Base-by-base conservation (phyloP, 1,140 invertebrate genomes). In the Lordiphosa clarofinis region DNA sequence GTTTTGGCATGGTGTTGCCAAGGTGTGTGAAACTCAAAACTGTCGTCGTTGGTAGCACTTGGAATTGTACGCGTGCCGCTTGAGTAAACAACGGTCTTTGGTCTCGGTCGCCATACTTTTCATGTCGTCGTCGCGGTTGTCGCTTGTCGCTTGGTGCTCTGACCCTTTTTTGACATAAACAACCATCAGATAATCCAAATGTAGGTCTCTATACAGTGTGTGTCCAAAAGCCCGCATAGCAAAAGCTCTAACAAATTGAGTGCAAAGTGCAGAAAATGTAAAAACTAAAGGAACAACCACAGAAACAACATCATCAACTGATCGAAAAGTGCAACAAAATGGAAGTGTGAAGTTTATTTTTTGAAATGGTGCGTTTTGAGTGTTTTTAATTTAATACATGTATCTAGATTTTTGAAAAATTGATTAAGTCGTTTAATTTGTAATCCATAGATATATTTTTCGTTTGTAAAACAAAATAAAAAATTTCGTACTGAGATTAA, bases 1-100 rank as follows among this genome's bases (percentile, higher is more conserved):
- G 74, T 73, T 73, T 64, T 73, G 78, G 58, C 78, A 31, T 31
- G 28, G 43, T 39, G 52, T 42, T 70, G 78, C 78, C 73, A 72
- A 72, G 53, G 78, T 76, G 78, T 82, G 68, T 72, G 81, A 44
- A 67, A 47, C 63, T 47, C 55, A 56, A 47, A 67, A 68, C 63
- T 67, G 56, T 60, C 60, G 56, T 12, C 60, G 47, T 15, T 56
- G 43, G 58, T 58, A 63, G 44, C 57, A 82, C 63, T 58, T 81
- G 59, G 55, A 71, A 60, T 43, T 53, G 70, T 70, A 28, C 47
- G 70, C 69, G 43, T 46, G 37, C 47, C 70, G 78, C 73, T 84
- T 71, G 68, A 84, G 68, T 73, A 62, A 73, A 66, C 78, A 82
- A 39, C 66, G 58, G 68, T 63, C 62, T 67, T 31, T 31, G 31